Percentiles rank a stretch among this genome's conserved stretches.
These are phyloP conservation scores for Melanaphis sacchari DNA, from an alignment of 1,140 invertebrate species.

Conservation along the genomic window DNA sequence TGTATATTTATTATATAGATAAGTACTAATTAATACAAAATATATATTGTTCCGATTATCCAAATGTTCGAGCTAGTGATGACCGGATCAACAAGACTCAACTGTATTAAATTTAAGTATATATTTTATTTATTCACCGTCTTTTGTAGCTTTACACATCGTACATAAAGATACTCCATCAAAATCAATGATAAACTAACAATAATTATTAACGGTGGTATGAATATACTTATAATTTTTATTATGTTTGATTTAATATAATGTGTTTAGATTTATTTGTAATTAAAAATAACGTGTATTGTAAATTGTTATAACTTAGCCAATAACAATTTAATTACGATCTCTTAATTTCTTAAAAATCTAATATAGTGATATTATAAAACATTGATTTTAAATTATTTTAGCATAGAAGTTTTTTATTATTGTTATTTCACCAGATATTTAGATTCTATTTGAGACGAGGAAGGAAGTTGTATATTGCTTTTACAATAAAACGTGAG, in stretches of 20 bases:
- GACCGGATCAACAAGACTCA: too few species aligned
- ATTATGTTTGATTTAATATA: neutral
- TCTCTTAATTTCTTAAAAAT: neutral
- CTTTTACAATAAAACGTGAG: neutral
- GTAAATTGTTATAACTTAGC: neutral
- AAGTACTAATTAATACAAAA: too few species aligned
- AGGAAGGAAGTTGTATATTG: neutral
- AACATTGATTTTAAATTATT: neutral
- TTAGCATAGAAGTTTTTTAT: neutral
- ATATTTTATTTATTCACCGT: neutral
- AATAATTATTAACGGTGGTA: neutral
- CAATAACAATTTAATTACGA: neutral
- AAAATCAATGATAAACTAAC: too few species aligned
- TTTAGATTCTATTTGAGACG: neutral
- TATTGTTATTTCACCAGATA: neutral
- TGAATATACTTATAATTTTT: neutral
- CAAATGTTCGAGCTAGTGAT: too few species aligned
- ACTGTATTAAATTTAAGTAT: too few species aligned
- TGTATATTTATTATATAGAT: too few species aligned
- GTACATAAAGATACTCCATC: too few species aligned
- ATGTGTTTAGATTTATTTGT: neutral
- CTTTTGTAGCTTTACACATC: neutral
- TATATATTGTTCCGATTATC: too few species aligned
- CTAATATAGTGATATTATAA: neutral
- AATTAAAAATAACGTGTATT: neutral